phyloP scores from a whole-genome alignment of 2,113 vertebrate genomes.

The Tylochromis polylepis region DNA sequence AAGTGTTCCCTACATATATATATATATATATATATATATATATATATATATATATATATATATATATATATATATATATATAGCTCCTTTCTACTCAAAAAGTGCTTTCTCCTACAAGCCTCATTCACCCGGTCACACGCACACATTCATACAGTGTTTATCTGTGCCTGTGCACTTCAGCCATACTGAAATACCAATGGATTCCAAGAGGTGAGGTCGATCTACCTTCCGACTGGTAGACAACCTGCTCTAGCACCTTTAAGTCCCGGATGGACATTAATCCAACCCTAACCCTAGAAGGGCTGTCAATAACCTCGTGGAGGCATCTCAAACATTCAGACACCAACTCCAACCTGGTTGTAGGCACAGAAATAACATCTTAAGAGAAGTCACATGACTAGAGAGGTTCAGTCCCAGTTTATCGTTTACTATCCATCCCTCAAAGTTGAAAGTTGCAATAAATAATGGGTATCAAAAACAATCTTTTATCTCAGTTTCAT shows the following conservation, averaged over 20 bases:
- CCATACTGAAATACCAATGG: neutral
- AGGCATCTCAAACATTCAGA: neutral
- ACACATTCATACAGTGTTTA: neutral
- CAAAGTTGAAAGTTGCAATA: neutral
- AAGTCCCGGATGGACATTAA: neutral
- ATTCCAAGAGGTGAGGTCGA: neutral
- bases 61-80: no score
- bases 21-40: no score
- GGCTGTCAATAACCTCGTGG: neutral
- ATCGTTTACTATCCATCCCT: neutral
- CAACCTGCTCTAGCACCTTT: neutral
- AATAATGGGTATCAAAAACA: neutral
- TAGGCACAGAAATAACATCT: neutral
- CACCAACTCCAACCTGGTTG: rapidly evolving
- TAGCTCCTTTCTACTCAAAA: no score
- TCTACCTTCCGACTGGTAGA: neutral
- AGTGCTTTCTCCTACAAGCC: neutral
- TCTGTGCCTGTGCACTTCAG: neutral
- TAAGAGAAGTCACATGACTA: neutral
- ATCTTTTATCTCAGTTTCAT: neutral
- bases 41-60: no score
- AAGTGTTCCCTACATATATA: no score
- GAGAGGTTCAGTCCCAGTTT: neutral
- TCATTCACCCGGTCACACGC: neutral
- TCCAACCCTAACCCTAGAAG: neutral